These are phyloP conservation scores for Philopedon plagiatum DNA, from an alignment of 2,888 invertebrate genomes.

Conservation along the genomic window DNA sequence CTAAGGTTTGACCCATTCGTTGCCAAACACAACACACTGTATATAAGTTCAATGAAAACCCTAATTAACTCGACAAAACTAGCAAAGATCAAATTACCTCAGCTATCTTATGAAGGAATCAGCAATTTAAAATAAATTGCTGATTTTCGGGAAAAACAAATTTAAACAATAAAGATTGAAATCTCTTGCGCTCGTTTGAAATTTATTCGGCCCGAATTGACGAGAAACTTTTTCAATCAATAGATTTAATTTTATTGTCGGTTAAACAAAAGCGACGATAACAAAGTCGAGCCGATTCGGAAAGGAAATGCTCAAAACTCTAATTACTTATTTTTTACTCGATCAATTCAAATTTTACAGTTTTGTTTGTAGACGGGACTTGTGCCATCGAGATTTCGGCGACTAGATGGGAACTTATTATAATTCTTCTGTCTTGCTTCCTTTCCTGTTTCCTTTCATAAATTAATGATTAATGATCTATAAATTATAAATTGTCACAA, in stretches of 20 bases:
- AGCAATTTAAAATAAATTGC: conserved; percentile 9
- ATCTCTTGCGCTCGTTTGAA: conserved; percentile 11
- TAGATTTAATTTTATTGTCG: conserved; percentile 17
- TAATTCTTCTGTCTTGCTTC: neutral
- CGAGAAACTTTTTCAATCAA: conserved; percentile 15
- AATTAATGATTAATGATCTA: no score
- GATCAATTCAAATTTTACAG: neutral
- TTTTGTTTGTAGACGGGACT: neutral
- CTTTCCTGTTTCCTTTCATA: no score
- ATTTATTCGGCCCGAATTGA: conserved; percentile 12
- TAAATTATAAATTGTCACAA: no score
- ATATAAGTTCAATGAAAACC: neutral
- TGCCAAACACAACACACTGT: no score
- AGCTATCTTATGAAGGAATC: conserved; percentile 7
- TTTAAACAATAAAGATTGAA: conserved; percentile 17
- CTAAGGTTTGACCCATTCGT: no score
- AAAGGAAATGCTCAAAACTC: conserved; percentile 6
- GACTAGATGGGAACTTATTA: neutral
- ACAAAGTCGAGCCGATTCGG: conserved; percentile 1
- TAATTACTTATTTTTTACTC: conserved; percentile 15
- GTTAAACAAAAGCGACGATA: conserved; percentile 15
- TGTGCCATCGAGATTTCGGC: neutral
- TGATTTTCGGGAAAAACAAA: conserved; percentile 12
- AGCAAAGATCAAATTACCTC: neutral
- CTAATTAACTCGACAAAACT: neutral